Conservation (phyloP, 2,888 invertebrate species). For the Itoplectis maculator region DNA sequence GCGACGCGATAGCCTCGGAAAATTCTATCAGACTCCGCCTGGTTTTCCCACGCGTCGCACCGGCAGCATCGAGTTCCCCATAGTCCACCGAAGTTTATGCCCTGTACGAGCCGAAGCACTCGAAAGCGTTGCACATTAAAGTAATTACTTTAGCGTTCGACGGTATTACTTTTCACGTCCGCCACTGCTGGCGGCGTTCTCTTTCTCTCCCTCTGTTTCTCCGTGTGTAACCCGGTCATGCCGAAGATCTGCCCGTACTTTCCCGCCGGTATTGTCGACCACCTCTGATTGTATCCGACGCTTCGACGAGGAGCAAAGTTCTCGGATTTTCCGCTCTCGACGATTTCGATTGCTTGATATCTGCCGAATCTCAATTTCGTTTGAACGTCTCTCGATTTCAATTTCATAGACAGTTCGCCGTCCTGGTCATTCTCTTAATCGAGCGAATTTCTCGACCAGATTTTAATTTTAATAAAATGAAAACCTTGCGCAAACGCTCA, state of each 20-base stretch:
- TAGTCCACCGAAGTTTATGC: conserved; percentile 34
- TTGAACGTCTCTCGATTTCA: not conserved
- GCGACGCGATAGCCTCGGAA: conserved; percentile 5
- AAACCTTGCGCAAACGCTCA: too few species aligned
- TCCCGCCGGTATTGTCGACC: not conserved
- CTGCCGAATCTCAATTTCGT: not conserved
- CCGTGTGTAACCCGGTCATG: not conserved
- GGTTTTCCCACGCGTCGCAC: conserved; percentile 1
- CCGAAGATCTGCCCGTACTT: not conserved
- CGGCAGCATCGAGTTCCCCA: conserved; percentile 6
- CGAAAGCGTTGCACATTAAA: conserved; percentile 33
- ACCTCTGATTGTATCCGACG: conserved; percentile 7
- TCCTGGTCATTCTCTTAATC: not conserved
- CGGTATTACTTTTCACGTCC: conserved; percentile 31
- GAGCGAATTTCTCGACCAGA: not conserved
- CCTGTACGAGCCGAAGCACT: conserved; percentile 18
- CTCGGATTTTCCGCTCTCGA: not conserved
- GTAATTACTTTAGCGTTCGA: conserved; percentile 45
- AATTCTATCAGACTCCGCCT: conserved; percentile 27
- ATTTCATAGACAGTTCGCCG: not conserved
- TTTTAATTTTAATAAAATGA: not conserved
- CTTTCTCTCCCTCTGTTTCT: too few species aligned
- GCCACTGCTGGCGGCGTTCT: not conserved
- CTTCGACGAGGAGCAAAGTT: not conserved
- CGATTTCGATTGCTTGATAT: not conserved